Evolutionary conservation across 2,797 vertebrate species (phyloP).

Genomic region (Echeneis naucrates): DNA sequence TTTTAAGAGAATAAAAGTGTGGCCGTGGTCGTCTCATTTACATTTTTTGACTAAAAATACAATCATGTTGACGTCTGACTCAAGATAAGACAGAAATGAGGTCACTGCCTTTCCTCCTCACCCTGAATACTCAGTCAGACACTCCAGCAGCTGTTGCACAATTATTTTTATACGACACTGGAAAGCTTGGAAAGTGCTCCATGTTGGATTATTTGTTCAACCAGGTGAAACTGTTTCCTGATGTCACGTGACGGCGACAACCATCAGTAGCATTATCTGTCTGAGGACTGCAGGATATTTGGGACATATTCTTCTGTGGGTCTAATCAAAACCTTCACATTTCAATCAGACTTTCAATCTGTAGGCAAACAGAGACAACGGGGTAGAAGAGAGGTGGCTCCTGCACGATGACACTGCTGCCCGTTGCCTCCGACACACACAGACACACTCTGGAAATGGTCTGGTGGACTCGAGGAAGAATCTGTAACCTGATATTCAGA

Average conservation of each 20-base stretch:
- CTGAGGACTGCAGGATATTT: too few species aligned
- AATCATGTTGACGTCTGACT: neutral
- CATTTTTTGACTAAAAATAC: neutral
- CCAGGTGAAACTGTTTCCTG: constrained; percentile 1
- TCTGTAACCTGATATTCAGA: neutral
- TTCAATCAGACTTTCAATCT: too few species aligned
- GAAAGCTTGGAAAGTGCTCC: constrained; percentile 18
- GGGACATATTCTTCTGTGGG: too few species aligned
- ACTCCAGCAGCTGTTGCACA: constrained; percentile 11
- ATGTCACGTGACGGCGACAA: too few species aligned
- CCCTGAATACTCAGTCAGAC: neutral
- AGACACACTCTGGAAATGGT: constrained; percentile 31
- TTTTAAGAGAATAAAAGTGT: too few species aligned
- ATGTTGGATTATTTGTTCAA: constrained; percentile 8
- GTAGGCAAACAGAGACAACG: neutral
- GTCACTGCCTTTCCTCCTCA: constrained; percentile 1
- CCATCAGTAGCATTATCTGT: too few species aligned
- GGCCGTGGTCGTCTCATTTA: neutral
- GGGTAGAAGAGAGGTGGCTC: constrained; percentile 5
- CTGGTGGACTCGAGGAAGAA: constrained; percentile 16
- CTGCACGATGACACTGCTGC: constrained; percentile 43
- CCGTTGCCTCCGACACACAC: neutral
- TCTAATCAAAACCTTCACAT: too few species aligned
- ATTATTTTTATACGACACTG: constrained; percentile 2
- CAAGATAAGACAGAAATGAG: neutral